phyloP scores from a whole-genome alignment of 2,113 vertebrate species.

The Uria aalge region DNA sequence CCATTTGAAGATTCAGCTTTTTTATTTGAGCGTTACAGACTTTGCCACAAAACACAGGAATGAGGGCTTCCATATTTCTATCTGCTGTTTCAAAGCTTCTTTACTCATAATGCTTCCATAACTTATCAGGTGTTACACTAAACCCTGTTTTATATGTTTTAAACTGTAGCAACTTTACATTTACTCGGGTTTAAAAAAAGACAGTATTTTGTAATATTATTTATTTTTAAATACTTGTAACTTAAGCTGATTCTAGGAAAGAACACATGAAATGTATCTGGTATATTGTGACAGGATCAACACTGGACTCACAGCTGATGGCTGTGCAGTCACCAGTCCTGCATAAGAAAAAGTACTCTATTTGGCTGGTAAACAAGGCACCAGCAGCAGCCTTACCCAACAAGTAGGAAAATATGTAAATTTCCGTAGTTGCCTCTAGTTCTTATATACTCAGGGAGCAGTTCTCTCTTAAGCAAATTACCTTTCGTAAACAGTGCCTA shows the following conservation, averaged over 20 bases:
- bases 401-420: not conserved
- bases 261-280: not conserved
- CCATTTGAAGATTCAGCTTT: not conserved
- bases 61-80: not conserved
- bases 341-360: not conserved
- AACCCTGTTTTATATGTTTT: not conserved
- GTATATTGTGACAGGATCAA: not conserved
- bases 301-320: not conserved
- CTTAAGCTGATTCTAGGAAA: not conserved
- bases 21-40: not conserved
- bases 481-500: not conserved
- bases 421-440: not conserved
- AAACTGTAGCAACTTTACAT: not conserved
- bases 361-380: not conserved
- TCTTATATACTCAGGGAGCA: not conserved
- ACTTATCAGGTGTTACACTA: not conserved
- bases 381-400: not conserved
- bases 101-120: not conserved
- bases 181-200: not conserved
- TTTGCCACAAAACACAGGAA: not conserved
- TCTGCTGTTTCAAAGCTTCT: not conserved
- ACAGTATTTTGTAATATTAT: not conserved
- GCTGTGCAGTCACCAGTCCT: not conserved
- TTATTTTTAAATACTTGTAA: not conserved
- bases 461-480: not conserved